Base-by-base conservation (phyloP, 2,888 invertebrate genomes). In the Bursaphelenchus okinawaensis region DNA sequence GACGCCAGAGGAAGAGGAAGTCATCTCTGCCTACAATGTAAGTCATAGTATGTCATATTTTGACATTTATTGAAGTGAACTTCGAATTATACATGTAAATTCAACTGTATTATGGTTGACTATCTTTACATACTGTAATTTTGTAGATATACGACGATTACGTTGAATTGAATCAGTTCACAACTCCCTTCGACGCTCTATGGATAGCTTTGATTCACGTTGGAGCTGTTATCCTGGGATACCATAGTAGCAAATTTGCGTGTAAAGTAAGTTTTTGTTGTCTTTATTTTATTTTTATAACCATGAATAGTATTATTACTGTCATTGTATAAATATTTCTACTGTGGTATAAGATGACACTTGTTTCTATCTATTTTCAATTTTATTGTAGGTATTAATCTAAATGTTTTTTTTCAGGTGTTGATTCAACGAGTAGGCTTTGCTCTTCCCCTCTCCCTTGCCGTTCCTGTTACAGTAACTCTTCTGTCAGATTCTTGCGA, bases 341-440 rank as follows among this genome's bases (percentile, higher is more conserved):
- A n/a, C n/a, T n/a, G n/a, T n/a, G n/a, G n/a, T n/a, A n/a, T n/a
- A n/a, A n/a, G n/a, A 12, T 12, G 8, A 54, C 12, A 54, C 55
- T 12, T 54, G 8, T 8, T 54, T 8, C 9, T 8, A 8, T 65
- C 9, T 62, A 68, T 16, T 20, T 9, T 59, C 51, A 23, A 16
- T 27, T 23, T 52, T 69, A 28, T 4, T 22, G 19, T 12, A 4
- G n/a, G 23, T 1, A 60, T 28, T 7, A 24, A 24, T 27, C 23
- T 71, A 50, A 29, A 40, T 29, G 27, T 29, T 56, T 56, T 12
- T 22, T 59, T 26, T 55, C 51, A 76, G 73, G 78, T 82, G 7
- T 75, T 80, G 73, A 94, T 96, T 74, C 96, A 96, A 86, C 91
- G 93, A 23, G 92, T 94, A 86, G 93, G 94, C 83, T 95, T 93